Evolutionary conservation across 1,140 invertebrate genomes (phyloP).

Genomic region (Adelges cooleyi): DNA sequence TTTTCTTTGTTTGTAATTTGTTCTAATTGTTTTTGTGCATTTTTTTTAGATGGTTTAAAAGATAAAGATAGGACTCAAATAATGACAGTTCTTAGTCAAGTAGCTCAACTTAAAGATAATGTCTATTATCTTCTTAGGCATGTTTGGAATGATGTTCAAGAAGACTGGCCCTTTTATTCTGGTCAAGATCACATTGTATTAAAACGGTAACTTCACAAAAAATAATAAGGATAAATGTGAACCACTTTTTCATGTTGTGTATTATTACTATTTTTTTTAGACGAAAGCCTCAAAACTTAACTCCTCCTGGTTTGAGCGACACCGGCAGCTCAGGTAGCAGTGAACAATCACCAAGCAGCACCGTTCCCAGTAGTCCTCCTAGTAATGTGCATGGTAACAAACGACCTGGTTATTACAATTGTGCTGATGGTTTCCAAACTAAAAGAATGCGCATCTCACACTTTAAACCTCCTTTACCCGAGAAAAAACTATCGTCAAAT

Average conservation of each 20-base stretch:
- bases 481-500: conserved; percentile 9
- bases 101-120: conserved; percentile 72
- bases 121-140: conserved; percentile 71
- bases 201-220: conserved; percentile 49
- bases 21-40: not conserved
- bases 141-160: conserved; percentile 83
- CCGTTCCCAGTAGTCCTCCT: conserved; percentile 52
- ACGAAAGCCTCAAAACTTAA: conserved; percentile 71
- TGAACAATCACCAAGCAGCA: conserved; percentile 57
- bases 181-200: conserved; percentile 76
- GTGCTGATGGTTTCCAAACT: conserved; percentile 49
- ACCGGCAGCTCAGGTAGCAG: conserved; percentile 53
- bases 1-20: not conserved
- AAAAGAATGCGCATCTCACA: conserved; percentile 75
- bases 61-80: conserved; percentile 62
- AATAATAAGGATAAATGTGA: too few relatives aligned
- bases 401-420: conserved; percentile 46
- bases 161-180: conserved; percentile 87
- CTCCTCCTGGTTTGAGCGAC: conserved; percentile 71
- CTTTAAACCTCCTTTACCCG: conserved; percentile 46
- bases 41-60: conserved; percentile 63
- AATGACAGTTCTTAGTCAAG: conserved; percentile 60
- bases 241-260: not conserved
- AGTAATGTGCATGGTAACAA: conserved; percentile 37
- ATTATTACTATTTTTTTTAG: not conserved